These are phyloP conservation scores for Dysmachus trigonus DNA, from an alignment of 2,888 invertebrate genomes.

Conservation along the genomic window DNA sequence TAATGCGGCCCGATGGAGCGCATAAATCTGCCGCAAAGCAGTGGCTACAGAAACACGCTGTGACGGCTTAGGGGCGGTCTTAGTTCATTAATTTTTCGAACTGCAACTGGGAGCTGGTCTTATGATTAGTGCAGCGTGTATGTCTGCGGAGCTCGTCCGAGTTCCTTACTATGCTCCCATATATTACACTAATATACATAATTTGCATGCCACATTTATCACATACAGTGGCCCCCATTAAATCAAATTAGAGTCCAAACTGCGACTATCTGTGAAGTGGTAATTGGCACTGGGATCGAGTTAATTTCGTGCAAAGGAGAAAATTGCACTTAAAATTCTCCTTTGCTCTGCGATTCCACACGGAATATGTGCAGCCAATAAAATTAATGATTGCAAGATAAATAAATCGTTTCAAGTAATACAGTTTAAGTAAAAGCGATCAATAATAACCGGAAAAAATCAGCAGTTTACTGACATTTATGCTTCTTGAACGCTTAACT, in stretches of 20 bases:
- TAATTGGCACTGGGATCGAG: conserved; percentile 35
- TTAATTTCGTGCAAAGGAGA: conserved; percentile 36
- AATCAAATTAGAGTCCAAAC: conserved; percentile 42
- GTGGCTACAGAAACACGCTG: background rate
- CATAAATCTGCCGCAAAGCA: conserved; percentile 16
- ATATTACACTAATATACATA: conserved; percentile 39
- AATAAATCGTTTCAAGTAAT: background rate
- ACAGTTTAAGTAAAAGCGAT: background rate
- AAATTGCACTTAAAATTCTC: background rate
- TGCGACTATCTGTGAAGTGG: conserved; percentile 21
- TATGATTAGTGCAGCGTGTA: conserved; percentile 24
- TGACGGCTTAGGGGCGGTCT: conserved; percentile 13
- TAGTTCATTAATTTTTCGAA: conserved; percentile 26
- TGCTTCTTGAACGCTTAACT: background rate
- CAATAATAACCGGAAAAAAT: background rate
- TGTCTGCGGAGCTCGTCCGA: background rate
- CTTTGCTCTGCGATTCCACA: background rate
- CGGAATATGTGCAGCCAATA: background rate
- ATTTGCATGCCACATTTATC: conserved; percentile 46
- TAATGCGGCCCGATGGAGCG: background rate
- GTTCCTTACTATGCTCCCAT: conserved; percentile 2
- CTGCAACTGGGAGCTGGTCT: background rate
- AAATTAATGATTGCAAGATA: background rate
- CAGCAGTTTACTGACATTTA: background rate
- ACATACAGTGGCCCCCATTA: conserved; percentile 38